Evolutionary conservation across 2,888 invertebrate species (phyloP), one percentile per base, ranked within the genome.

Genomic region (Zygogramma bicolorata): DNA sequence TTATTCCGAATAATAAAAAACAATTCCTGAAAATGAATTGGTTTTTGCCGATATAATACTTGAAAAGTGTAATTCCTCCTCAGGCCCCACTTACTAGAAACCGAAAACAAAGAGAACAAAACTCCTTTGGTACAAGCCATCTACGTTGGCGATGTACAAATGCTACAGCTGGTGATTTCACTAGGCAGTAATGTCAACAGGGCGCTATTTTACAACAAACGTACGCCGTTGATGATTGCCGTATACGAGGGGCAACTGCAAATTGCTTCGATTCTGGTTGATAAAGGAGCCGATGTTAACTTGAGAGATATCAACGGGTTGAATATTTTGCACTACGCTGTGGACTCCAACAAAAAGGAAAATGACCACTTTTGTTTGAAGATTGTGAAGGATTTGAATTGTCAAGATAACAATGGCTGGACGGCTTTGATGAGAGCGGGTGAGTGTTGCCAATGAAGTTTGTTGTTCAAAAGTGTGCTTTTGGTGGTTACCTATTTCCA

Each of bases 71-170:
- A 1, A 10, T 18, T 20, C 10, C 18, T 10, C 77, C 76, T 31
- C 65, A 86, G 90, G 1, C 89, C 90, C 0, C 82, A 85, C 13
- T 82, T 91, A 63, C 81, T 90, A 5, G 88, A 87, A 40, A 84
- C 87, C 0, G 84, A 88, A 76, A 90, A 89, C 80, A 85, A 80
- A 70, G 88, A 87, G 62, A 88, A 89, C 0, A 88, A 88, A 80
- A 89, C 90, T 0, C 90, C 91, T 0, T 86, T 91, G 40, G 86
- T 88, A 5, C 88, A 89, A n/a, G 89, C 90, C 2, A 86, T 89
- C 5, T 85, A 87, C 68, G 87, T 85, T 84, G 88, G 88, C 85
- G 81, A 86, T 72, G 38, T 87, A 1, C 85, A 85, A 75, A 88
- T 88, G 63, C 87, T 88, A 0, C 85, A 86, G 3, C 86, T 88